phyloP scores from a whole-genome alignment of 2,888 invertebrate genomes.

The Caenorhabditis sp. region DNA sequence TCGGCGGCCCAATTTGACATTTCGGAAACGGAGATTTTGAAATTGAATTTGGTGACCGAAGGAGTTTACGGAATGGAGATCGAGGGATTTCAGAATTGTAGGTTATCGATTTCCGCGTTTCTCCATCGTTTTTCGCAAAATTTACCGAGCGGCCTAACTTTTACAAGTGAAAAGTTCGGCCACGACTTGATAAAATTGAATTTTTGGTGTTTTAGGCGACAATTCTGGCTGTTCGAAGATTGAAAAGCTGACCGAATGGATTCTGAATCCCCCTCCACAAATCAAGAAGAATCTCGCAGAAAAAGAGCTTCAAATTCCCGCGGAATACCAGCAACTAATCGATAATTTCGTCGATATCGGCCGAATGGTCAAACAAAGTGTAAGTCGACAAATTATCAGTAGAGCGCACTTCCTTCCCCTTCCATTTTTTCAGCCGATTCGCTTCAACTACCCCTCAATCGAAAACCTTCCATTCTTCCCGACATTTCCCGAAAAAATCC shows the following conservation, averaged over 20 bases:
- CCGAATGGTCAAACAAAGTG: neutral
- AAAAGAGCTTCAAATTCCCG: neutral
- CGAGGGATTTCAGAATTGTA: neutral
- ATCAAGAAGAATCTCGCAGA: neutral
- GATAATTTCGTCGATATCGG: neutral
- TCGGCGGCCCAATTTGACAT: neutral
- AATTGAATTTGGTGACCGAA: neutral
- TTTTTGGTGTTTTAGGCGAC: neutral
- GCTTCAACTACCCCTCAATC: neutral
- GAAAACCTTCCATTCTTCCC: neutral
- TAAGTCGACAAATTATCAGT: no score
- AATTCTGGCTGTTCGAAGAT: neutral
- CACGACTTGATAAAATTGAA: no score
- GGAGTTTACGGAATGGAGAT: neutral
- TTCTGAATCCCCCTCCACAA: neutral
- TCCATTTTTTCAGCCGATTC: neutral
- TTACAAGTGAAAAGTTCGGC: no score
- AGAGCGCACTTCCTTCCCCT: no score
- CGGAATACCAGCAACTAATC: neutral
- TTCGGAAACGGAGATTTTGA: neutral
- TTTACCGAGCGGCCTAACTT: no score
- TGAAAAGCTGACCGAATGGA: neutral
- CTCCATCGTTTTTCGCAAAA: no score
- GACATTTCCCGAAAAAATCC: neutral
- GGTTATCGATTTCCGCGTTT: no score